Conservation (phyloP, 1,140 invertebrate species). For the Trichonephila clavata region DNA sequence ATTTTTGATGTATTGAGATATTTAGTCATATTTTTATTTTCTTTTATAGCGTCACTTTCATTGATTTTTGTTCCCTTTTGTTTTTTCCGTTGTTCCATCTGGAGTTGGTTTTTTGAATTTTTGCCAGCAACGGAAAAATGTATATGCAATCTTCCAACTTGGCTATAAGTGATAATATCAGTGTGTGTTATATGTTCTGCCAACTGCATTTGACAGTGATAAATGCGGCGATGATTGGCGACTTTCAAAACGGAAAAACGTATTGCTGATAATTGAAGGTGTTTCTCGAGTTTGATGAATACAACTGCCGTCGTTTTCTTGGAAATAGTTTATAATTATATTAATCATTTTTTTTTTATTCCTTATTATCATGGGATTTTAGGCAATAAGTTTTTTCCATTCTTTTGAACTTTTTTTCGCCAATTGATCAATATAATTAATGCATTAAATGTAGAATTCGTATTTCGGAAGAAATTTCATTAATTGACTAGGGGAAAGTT, state of each 20-base stretch:
- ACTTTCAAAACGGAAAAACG: neutral
- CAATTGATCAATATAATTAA: too few species aligned
- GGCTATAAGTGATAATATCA: neutral
- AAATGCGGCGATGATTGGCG: neutral
- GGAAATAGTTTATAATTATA: too few species aligned
- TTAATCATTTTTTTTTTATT: too few species aligned
- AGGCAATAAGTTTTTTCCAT: too few species aligned
- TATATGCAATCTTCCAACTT: neutral
- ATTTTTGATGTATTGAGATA: neutral
- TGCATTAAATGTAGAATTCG: too few species aligned
- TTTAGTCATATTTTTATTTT: neutral
- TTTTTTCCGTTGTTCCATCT: neutral
- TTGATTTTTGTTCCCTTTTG: neutral
- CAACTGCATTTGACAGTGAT: neutral
- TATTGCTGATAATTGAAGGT: neutral
- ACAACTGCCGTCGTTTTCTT: neutral
- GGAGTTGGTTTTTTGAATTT: neutral
- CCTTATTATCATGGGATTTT: too few species aligned
- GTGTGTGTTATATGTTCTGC: neutral
- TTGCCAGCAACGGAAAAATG: neutral
- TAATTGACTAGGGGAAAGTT: too few species aligned
- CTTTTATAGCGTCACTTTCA: neutral
- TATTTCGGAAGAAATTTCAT: too few species aligned
- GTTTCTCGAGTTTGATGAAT: neutral
- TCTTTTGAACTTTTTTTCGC: too few species aligned